Percentiles rank a stretch among this genome's conserved stretches.
phyloP scores from a whole-genome alignment of 2,888 invertebrate genomes.

The Tryphoninae sp. region DNA sequence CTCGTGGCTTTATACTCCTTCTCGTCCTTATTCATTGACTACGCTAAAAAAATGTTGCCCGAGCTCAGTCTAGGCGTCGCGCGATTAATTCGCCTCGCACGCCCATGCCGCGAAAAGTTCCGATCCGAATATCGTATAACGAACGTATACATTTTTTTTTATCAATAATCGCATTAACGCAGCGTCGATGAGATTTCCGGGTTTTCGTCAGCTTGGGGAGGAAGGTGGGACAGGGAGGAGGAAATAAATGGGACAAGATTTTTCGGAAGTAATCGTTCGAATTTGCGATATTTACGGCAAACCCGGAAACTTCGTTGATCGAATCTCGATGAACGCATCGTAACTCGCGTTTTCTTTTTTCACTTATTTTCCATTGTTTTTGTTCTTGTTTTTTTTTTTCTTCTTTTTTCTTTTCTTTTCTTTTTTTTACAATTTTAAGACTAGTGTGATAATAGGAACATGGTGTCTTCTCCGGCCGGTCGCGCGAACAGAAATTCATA shows the following conservation, averaged over 20 bases:
- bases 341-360: slow-evolving; percentile 19
- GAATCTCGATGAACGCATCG: slow-evolving; percentile 27
- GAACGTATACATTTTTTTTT: slow-evolving; percentile 40
- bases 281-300: slow-evolving; percentile 26
- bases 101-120: slow-evolving; percentile 46
- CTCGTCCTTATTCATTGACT: neutral
- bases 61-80: slow-evolving; percentile 79
- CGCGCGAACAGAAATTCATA: slow-evolving; percentile 56
- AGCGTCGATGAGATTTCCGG: slow-evolving; percentile 40
- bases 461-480: slow-evolving; percentile 77
- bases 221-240: neutral
- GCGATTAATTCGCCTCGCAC: slow-evolving; percentile 55
- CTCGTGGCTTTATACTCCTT: slow-evolving; percentile 64
- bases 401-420: slow-evolving; percentile 38
- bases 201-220: neutral
- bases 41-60: slow-evolving; percentile 46
- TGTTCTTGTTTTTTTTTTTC: neutral
- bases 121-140: slow-evolving; percentile 52
- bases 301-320: slow-evolving; percentile 42
- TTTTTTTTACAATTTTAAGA: slow-evolving; percentile 77
- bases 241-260: neutral
- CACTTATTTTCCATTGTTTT: neutral
- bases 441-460: slow-evolving; percentile 81
- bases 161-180: neutral
- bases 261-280: slow-evolving; percentile 11